Evolutionary conservation across 2,113 vertebrate species (phyloP).

Genomic region (Upupa epops): DNA sequence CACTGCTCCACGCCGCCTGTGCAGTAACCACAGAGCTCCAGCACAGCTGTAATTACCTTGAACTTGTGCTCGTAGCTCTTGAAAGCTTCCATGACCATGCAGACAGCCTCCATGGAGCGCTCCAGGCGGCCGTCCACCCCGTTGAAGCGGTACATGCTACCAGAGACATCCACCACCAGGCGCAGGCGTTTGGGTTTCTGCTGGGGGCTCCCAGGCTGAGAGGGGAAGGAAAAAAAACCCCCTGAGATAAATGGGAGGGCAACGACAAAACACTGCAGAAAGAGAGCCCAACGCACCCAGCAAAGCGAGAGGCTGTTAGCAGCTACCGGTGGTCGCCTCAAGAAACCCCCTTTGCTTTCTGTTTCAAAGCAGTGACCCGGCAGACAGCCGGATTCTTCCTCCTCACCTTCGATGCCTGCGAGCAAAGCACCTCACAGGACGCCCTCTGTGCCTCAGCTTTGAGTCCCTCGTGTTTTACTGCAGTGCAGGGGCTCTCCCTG

Average conservation of each 20-base stretch:
- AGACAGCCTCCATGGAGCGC: constrained; percentile 95
- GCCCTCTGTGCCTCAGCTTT: background rate
- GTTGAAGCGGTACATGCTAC: constrained; percentile 98
- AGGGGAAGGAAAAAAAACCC: background rate
- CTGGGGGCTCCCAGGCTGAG: constrained; percentile 87
- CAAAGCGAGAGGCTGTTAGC: background rate
- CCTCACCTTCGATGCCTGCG: background rate
- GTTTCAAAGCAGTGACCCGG: background rate
- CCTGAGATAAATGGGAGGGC: background rate
- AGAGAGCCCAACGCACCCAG: background rate
- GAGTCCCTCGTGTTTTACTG: constrained; percentile 11
- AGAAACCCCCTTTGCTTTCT: background rate
- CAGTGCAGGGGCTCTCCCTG: background rate
- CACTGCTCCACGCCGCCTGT: background rate
- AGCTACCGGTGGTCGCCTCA: background rate
- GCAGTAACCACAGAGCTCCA: background rate
- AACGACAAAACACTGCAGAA: background rate
- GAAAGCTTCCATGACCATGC: constrained; percentile 98
- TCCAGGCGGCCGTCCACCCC: constrained; percentile 91
- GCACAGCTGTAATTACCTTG: constrained; percentile 80
- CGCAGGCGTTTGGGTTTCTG: constrained; percentile 92
- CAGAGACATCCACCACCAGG: constrained; percentile 90
- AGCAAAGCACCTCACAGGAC: background rate
- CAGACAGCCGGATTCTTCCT: background rate
- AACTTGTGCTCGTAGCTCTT: constrained; percentile 95